Evolutionary conservation across 1,140 invertebrate species (phyloP).

Genomic region (Procambarus clarkii): DNA sequence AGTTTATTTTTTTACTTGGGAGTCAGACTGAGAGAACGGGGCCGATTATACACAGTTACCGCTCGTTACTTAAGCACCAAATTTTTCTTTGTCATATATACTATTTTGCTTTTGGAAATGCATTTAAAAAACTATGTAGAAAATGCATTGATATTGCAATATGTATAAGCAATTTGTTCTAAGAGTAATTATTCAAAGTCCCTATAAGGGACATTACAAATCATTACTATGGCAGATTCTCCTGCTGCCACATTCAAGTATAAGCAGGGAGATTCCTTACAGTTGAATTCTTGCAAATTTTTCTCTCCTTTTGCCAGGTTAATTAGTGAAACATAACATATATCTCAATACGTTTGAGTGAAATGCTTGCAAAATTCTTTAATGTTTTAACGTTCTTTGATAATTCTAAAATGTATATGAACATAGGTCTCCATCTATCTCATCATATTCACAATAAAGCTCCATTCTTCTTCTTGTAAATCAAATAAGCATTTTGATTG

Average conservation of each 20-base stretch:
- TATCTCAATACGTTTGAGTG: background rate
- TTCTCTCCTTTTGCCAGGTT: background rate
- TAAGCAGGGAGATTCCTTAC: constrained; percentile 17
- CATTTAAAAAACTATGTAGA: background rate
- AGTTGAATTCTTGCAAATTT: background rate
- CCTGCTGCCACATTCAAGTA: background rate
- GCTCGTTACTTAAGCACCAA: background rate
- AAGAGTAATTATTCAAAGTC: constrained; percentile 1
- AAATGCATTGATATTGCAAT: background rate
- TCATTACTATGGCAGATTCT: background rate
- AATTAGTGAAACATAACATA: background rate
- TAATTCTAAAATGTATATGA: background rate
- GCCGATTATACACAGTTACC: background rate
- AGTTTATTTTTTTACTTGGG: no score
- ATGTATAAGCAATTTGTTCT: no score
- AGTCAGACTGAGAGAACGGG: no score
- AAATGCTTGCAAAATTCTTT: background rate
- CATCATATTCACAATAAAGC: background rate
- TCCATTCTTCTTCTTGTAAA: background rate
- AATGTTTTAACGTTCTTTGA: background rate
- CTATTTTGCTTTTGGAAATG: background rate
- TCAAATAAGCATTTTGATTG: background rate
- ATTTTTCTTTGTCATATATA: background rate
- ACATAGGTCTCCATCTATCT: background rate
- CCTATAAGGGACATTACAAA: constrained; percentile 31